Evolutionary conservation across 2,797 vertebrate species (phyloP).

Genomic region (Falco berigora): DNA sequence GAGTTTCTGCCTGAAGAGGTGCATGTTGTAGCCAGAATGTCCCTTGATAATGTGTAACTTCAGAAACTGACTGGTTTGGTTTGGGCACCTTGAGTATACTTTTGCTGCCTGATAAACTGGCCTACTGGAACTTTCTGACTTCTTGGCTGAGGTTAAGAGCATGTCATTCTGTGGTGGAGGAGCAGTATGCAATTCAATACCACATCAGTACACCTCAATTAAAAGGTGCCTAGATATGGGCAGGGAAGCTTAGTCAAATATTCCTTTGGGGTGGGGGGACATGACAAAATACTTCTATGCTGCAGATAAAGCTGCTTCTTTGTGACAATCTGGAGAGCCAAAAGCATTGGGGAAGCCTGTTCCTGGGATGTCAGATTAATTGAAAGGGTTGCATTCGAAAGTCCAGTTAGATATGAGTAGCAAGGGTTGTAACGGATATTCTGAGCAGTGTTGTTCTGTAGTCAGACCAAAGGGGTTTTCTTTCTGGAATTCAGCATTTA

Average conservation of each 20-base stretch:
- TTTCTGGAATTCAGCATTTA: neutral
- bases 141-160: neutral
- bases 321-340: neutral
- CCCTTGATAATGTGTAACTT: neutral
- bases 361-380: neutral
- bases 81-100: neutral
- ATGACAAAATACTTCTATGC: neutral
- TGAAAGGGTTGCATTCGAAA: neutral
- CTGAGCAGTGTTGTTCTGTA: neutral
- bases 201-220: neutral
- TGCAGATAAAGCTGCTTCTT: neutral
- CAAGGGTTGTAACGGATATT: neutral
- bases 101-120: neutral
- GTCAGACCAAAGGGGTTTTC: neutral
- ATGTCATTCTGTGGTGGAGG: neutral
- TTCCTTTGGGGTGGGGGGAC: accelerated
- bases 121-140: neutral
- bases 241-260: neutral
- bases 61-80: neutral
- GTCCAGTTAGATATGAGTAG: neutral
- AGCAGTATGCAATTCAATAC: neutral
- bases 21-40: neutral
- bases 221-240: neutral
- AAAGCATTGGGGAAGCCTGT: neutral
- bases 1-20: neutral